These are phyloP conservation scores for Tachyglossus aculeatus DNA, from an alignment of 2,797 vertebrate genomes.

Conservation along the genomic window DNA sequence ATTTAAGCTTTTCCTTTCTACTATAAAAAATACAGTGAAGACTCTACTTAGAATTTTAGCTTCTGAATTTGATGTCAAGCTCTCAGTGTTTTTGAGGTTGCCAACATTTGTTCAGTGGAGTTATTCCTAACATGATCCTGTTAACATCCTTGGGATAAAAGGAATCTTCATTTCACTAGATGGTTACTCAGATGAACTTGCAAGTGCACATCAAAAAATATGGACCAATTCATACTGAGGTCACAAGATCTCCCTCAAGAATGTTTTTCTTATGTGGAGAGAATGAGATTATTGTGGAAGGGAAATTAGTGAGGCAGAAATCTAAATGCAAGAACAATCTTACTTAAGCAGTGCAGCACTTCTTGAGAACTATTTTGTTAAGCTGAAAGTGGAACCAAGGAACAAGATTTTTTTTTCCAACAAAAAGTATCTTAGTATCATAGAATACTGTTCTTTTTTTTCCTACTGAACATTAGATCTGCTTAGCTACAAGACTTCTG, in stretches of 20 bases:
- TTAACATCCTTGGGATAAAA: neutral
- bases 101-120: neutral
- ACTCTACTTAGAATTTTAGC: slow-evolving; percentile 24
- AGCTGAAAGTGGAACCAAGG: neutral
- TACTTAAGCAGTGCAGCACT: neutral
- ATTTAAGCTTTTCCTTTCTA: slow-evolving; percentile 17
- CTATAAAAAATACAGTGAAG: slow-evolving; percentile 35
- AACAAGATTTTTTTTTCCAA: slow-evolving; percentile 13
- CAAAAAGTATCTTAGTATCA: slow-evolving; percentile 47
- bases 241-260: neutral
- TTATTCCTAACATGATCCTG: neutral
- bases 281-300: too few species aligned
- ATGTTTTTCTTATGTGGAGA: neutral
- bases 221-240: neutral
- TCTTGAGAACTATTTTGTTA: neutral
- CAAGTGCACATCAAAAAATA: neutral
- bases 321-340: too few species aligned
- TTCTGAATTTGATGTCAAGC: neutral
- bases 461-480: too few species aligned
- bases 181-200: neutral
- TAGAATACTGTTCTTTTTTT: too few species aligned
- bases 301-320: too few species aligned
- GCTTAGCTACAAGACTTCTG: too few species aligned
- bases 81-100: neutral
- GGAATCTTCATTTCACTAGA: neutral